These are phyloP conservation scores for Pseudococcus longispinus DNA, from an alignment of 2,888 invertebrate species.

Conservation along the genomic window DNA sequence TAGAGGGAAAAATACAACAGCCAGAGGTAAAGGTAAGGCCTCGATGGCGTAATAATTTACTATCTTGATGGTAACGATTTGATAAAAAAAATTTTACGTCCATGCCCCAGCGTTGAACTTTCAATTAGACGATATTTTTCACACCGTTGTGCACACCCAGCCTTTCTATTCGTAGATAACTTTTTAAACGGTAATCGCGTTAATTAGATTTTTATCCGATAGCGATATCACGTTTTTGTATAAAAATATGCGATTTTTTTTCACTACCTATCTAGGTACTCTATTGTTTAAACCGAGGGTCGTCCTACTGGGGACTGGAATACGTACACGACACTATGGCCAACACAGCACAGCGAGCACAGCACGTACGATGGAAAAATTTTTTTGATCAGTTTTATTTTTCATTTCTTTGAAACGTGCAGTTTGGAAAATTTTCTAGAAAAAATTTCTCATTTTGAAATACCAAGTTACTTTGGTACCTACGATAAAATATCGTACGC, in stretches of 20 bases:
- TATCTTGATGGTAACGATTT: neutral
- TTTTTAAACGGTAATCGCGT: slow-evolving; percentile 36
- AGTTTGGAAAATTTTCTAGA: neutral
- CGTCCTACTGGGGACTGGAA: neutral
- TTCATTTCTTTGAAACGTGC: neutral
- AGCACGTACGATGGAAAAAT: neutral
- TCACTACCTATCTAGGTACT: neutral
- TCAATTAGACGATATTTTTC: slow-evolving; percentile 36
- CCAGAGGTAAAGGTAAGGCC: neutral
- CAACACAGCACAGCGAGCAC: neutral
- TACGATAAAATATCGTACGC: neutral
- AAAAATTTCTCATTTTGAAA: neutral
- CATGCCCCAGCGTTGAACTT: neutral
- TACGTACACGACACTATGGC: neutral
- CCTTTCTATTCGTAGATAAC: neutral
- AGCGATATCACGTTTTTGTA: slow-evolving; percentile 30
- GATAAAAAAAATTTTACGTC: neutral
- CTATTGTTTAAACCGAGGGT: slow-evolving; percentile 14
- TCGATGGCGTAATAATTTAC: slow-evolving; percentile 16
- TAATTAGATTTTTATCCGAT: slow-evolving; percentile 35
- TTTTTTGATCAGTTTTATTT: neutral
- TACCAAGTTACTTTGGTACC: neutral
- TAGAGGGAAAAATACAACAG: neutral
- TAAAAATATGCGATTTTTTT: slow-evolving; percentile 32
- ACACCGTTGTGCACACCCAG: neutral